phyloP scores from a whole-genome alignment of 2,888 invertebrate species.

The Tholera decimalis region DNA sequence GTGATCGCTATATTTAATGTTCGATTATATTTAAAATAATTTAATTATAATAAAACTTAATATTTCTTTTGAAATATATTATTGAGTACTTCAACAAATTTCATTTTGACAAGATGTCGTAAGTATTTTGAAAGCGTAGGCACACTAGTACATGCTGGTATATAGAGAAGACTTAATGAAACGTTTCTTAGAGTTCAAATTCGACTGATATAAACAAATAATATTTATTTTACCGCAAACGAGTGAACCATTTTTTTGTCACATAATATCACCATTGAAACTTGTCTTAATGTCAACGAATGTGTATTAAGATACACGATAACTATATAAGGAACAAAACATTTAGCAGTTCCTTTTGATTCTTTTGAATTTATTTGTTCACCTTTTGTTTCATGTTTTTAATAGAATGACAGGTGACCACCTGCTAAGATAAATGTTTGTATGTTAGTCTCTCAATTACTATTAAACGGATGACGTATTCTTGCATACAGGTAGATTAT shows the following conservation, averaged over 20 bases:
- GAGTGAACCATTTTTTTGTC: slow-evolving; percentile 48
- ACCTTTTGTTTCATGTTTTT: not conserved
- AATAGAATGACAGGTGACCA: slow-evolving; percentile 7
- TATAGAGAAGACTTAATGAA: not conserved
- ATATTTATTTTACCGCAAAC: slow-evolving; percentile 24
- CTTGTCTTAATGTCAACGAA: slow-evolving; percentile 38
- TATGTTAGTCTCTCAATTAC: not conserved
- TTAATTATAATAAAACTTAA: not conserved
- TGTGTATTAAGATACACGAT: slow-evolving; percentile 43
- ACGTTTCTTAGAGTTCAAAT: slow-evolving; percentile 18
- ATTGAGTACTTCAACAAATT: slow-evolving; percentile 3
- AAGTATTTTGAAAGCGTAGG: slow-evolving; percentile 48
- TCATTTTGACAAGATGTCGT: slow-evolving; percentile 32
- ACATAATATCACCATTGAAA: slow-evolving; percentile 40
- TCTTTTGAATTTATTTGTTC: slow-evolving; percentile 21
- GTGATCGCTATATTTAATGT: slow-evolving; percentile 4
- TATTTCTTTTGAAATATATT: not conserved
- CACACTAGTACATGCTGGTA: not conserved
- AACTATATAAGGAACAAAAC: slow-evolving; percentile 28
- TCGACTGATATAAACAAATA: not conserved
- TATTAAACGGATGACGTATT: not conserved
- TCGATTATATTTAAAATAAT: not conserved
- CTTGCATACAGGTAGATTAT: not conserved
- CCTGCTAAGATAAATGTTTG: not conserved
- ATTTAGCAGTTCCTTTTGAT: slow-evolving; percentile 26